A percentile compares a stretch with the other conserved stretches of the same genome.
These are phyloP conservation scores for Tinea trinotella DNA, from an alignment of 2,888 invertebrate genomes.

Conservation along the genomic window DNA sequence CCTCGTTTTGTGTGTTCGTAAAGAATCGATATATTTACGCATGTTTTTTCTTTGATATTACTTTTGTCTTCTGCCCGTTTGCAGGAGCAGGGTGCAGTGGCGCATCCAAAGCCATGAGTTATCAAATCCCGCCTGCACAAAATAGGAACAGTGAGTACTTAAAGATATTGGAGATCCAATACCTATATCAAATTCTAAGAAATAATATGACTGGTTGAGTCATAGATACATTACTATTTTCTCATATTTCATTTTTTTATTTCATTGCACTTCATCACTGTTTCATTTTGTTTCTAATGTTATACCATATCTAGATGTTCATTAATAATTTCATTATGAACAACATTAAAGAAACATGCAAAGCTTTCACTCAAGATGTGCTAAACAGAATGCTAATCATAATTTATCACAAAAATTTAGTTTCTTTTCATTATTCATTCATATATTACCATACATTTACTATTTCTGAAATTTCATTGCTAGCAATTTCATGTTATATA, in stretches of 20 bases:
- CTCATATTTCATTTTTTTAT: neutral
- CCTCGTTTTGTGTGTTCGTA: neutral
- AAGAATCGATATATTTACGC: slow-evolving; percentile 13
- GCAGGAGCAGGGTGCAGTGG: slow-evolving; percentile 54
- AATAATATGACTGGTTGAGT: slow-evolving; percentile 4
- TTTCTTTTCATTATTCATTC: too few species aligned
- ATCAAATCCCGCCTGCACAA: slow-evolving; percentile 85
- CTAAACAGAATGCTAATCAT: too few species aligned
- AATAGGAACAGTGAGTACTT: slow-evolving; percentile 85
- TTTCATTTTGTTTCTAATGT: too few species aligned
- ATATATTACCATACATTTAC: too few species aligned
- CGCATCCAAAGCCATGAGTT: slow-evolving; percentile 86
- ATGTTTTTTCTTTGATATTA: neutral
- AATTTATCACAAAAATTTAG: too few species aligned
- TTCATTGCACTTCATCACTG: neutral
- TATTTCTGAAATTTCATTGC: too few species aligned
- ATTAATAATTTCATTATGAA: too few species aligned
- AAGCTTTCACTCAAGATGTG: too few species aligned
- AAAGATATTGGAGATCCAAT: neutral
- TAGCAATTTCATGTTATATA: too few species aligned
- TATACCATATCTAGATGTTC: too few species aligned
- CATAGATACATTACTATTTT: neutral
- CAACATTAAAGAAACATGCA: too few species aligned
- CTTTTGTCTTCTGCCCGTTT: neutral
- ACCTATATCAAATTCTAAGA: neutral